Conservation (phyloP, 2,113 vertebrate species). For the Calypte anna region DNA sequence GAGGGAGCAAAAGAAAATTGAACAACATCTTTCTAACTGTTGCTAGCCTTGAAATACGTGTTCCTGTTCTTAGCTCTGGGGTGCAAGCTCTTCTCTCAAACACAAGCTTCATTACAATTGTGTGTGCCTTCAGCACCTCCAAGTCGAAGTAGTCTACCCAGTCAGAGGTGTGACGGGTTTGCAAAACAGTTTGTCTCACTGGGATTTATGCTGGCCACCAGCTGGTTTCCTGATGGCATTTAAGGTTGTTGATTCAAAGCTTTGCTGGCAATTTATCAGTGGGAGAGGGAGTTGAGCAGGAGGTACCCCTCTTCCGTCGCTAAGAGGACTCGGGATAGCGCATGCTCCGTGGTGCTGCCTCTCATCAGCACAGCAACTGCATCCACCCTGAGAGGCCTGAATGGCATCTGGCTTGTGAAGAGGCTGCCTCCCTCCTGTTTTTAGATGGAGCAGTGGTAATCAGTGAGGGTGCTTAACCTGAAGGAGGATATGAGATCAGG, state of each 20-base stretch:
- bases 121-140: background rate
- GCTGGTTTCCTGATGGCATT: background rate
- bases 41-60: background rate
- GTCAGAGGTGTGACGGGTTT: background rate
- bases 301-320: background rate
- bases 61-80: background rate
- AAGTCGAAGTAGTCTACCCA: background rate
- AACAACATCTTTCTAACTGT: background rate
- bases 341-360: background rate
- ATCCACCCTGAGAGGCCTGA: background rate
- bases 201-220: background rate
- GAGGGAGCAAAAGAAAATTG: background rate
- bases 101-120: background rate
- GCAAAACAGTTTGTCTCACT: background rate
- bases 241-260: slow-evolving; percentile 17
- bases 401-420: background rate
- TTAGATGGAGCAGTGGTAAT: background rate
- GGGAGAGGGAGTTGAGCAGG: background rate
- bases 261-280: background rate
- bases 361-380: background rate
- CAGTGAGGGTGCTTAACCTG: background rate
- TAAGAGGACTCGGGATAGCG: background rate
- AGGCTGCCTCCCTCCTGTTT: background rate
- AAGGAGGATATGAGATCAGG: background rate
- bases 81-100: background rate